phyloP scores from a whole-genome alignment of 2,113 vertebrate species.

The Xenopus tropicalis region UCB_Xtro_10.0 CM004447.2:131780001-131780500 shows the following conservation, averaged over 20 bases:
- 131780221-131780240: constrained; percentile 32
- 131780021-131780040: constrained; percentile 34
- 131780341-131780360: constrained; percentile 13
- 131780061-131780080: constrained; percentile 33
- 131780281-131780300: constrained; percentile 17
- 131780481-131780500: constrained; percentile 7
- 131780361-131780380: constrained; percentile 13
- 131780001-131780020: constrained; percentile 33
- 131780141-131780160: constrained; percentile 38
- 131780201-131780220: constrained; percentile 27
- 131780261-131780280: constrained; percentile 25
- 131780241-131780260: constrained; percentile 20
- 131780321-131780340: constrained; percentile 14
- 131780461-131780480: constrained; percentile 7
- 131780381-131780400: constrained; percentile 24
- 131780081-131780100: constrained; percentile 26
- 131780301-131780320: constrained; percentile 18
- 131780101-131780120: constrained; percentile 31
- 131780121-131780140: constrained; percentile 25
- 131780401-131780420: constrained; percentile 21
- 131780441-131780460: constrained; percentile 16
- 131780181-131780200: constrained; percentile 31
- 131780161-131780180: constrained; percentile 34
- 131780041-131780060: constrained; percentile 39
- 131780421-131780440: constrained; percentile 33